A percentile compares a stretch with the other conserved stretches of the same genome.
Evolutionary conservation across 2,888 invertebrate genomes (phyloP).

Genomic region (Diachrysia chrysitis): DNA sequence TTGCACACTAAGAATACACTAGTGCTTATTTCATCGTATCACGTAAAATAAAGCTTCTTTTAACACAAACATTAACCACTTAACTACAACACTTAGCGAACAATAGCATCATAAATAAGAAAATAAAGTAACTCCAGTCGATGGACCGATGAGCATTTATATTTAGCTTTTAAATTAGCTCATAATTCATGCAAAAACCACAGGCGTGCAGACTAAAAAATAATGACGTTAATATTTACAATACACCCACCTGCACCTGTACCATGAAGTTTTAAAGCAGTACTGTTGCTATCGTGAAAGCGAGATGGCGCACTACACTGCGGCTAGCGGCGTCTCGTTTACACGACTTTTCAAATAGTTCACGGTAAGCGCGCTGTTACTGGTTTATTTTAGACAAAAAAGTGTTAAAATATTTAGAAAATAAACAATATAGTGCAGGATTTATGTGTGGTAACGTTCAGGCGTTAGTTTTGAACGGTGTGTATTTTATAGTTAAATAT

Average conservation of each 20-base stretch:
- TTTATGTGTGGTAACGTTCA: conserved; percentile 41
- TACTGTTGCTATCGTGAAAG: too few species aligned
- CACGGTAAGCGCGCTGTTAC: conserved; percentile 8
- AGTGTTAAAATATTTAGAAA: conserved; percentile 56
- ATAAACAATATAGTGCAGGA: conserved; percentile 45
- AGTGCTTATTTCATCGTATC: not conserved
- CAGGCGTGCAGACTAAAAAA: conserved; percentile 44
- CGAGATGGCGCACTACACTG: too few species aligned
- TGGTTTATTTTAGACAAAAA: conserved; percentile 44
- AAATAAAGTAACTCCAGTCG: conserved; percentile 17
- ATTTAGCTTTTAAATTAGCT: conserved; percentile 35
- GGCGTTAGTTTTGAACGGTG: conserved; percentile 45
- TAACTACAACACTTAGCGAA: not conserved
- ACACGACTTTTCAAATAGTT: too few species aligned
- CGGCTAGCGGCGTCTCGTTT: too few species aligned
- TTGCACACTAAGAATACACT: not conserved
- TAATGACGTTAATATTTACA: conserved; percentile 53
- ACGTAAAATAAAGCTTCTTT: not conserved
- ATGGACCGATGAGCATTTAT: conserved; percentile 14
- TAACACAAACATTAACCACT: conserved; percentile 7
- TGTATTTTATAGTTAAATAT: conserved; percentile 46
- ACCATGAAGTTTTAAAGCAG: too few species aligned
- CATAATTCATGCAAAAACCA: conserved; percentile 46
- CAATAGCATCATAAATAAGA: conserved; percentile 17
- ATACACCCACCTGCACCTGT: conserved; percentile 30